Base-by-base conservation (phyloP, 1,140 invertebrate genomes). In the Antheraea pernyi region DNA sequence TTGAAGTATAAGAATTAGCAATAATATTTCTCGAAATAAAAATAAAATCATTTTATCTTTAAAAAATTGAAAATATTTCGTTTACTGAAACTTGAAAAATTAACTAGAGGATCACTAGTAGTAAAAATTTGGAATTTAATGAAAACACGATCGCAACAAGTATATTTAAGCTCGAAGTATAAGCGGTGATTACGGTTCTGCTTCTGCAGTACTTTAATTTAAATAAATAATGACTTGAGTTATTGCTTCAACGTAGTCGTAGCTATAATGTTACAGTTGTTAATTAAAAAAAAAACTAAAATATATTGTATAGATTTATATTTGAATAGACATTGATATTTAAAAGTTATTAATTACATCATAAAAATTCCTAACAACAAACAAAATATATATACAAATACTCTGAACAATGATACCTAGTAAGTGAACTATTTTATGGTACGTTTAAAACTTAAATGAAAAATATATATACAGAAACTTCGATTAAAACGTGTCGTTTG, bases 161-260 rank as follows among this genome's bases (percentile, higher is more conserved):
- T 53, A 53, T n/a, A 53, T 53, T 53, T 13, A 53, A 53, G 16
- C 46, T 53, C 11, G 13, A 53, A 53, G 2, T 9, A 53, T 70
- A 39, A 59, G 6, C 3, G 18, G 36, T 39, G 39, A 62, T 69
- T 62, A 69, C 61, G 72, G 68, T 60, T 73, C 66, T 71, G 72
- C 76, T 78, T 71, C 73, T 73, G 69, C 68, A 59, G 69, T 70
- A 64, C 61, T 67, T 75, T 80, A 74, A 82, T 82, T 81, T 77
- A 66, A 80, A 82, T 77, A 79, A 75, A 75, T 73, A 72, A 65
- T 69, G 73, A 65, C 70, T 75, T 70, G 73, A 78, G 70, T 75
- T 79, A 74, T 72, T 65, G 62, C 59, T 74, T 53, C 46, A 53
- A 53, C 0, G 10, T 53, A 13, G 46, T 53, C 46, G 46, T 53